Evolutionary conservation across 2,113 vertebrate species (phyloP).

Genomic region (Eretmochelys imbricata): DNA sequence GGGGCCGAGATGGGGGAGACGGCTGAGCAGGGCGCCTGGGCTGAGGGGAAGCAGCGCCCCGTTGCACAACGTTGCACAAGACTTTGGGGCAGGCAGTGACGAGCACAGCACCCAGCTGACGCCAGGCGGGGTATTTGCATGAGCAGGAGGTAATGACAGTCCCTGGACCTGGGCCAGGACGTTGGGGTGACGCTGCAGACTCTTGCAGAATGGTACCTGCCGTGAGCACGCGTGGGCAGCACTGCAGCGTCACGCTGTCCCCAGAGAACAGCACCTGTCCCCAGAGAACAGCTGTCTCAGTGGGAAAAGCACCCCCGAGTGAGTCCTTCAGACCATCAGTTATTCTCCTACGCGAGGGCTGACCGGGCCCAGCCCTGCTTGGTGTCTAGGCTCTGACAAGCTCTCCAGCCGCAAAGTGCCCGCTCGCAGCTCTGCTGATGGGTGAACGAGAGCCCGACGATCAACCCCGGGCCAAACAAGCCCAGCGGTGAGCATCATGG

Average conservation of each 20-base stretch:
- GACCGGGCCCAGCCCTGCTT: too few relatives aligned
- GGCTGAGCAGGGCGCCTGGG: too few relatives aligned
- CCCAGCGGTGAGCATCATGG: background rate
- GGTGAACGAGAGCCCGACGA: background rate
- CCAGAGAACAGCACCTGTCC: too few relatives aligned
- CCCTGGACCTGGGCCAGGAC: too few relatives aligned
- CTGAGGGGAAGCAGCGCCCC: too few relatives aligned
- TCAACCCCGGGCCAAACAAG: background rate
- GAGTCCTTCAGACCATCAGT: background rate
- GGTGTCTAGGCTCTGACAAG: too few relatives aligned
- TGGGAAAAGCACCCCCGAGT: background rate
- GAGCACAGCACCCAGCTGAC: background rate
- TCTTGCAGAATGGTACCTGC: background rate
- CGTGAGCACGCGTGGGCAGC: too few relatives aligned
- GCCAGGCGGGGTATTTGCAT: background rate
- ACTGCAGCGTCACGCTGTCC: too few relatives aligned
- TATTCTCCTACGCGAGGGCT: too few relatives aligned
- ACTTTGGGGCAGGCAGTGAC: too few relatives aligned
- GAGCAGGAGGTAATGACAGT: too few relatives aligned
- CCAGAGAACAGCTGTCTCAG: background rate
- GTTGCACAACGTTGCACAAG: too few relatives aligned
- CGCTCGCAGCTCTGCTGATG: background rate
- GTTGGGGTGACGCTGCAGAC: background rate
- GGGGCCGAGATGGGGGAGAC: background rate
- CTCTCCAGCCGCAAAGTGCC: background rate